Evolutionary conservation across 2,797 vertebrate genomes (phyloP), one percentile per base, ranked within the genome.

Genomic region (Zalophus californianus): DNA sequence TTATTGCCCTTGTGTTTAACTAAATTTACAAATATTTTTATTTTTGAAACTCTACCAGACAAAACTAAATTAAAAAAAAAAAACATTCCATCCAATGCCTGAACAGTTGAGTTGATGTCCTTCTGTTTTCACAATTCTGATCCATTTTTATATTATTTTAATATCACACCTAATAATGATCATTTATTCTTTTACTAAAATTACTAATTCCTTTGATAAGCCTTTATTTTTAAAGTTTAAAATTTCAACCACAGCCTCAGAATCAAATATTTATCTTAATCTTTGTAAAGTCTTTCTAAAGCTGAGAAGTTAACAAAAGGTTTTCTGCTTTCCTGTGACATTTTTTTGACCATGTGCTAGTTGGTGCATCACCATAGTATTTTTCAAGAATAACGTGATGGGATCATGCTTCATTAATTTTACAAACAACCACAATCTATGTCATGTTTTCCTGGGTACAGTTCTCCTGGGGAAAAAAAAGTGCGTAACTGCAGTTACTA

Each of bases 161-260:
- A 96, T 79, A 80, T 54, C 52, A 90, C 14, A 78, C 32, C 21
- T 85, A 60, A 41, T 41, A 50, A 64, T 60, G 78, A 68, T 52
- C 15, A 70, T 72, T 52, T 44, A 54, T 62, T 62, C 27, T 78
- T 64, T 83, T 16, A 54, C 25, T 41, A 25, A 93, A 89, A 52
- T 58, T 0, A 16, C 21, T 32, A 21, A 75, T 3, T 83, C 32
- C 10, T 66, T 91, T 41, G 6, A 56, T 66, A 35, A n/a, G 48
- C 41, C 38, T 50, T 72, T 85, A 58, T 85, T 80, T 86, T 90
- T 82, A 64, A 91, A 83, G 5, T 78, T 88, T 87, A 41, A 96
- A 82, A 77, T 11, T 12, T 64, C 32, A 58, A 15, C 21, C 14
- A 48, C 21, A 84, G 23, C 79, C 23, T 58, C 38, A 64, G 21